These are phyloP conservation scores for Xenus cinereus DNA, from an alignment of 2,113 vertebrate species.

Conservation along the genomic window DNA sequence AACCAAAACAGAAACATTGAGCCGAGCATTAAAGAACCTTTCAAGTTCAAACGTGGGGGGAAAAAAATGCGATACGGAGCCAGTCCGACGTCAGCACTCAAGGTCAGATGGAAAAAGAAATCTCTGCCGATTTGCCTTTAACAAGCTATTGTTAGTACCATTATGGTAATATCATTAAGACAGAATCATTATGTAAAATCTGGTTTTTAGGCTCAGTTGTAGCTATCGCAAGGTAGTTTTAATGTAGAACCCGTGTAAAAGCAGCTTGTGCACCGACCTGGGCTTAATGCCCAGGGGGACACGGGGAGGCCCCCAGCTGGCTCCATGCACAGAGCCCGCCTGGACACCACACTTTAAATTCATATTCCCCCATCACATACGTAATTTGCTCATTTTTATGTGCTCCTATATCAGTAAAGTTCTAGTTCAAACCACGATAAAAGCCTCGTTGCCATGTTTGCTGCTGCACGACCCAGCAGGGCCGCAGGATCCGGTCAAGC, in stretches of 20 bases:
- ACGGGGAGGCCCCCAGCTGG: not conserved
- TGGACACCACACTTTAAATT: not conserved
- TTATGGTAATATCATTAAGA: conserved; percentile 11
- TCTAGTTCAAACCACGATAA: not conserved
- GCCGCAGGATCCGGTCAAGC: not conserved
- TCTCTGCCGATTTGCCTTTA: not conserved
- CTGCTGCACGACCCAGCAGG: not conserved
- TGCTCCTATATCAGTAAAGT: not conserved
- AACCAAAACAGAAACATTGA: not conserved
- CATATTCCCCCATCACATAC: not conserved
- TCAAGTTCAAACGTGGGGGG: not conserved
- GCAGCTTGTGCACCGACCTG: not conserved
- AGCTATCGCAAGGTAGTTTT: not conserved
- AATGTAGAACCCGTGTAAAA: not conserved
- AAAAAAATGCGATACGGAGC: fast-evolving
- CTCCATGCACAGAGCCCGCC: not conserved
- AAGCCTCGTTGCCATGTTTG: not conserved
- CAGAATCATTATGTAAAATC: not conserved
- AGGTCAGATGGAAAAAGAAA: conserved; percentile 26
- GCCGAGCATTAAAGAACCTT: not conserved
- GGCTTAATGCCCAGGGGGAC: not conserved
- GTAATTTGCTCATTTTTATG: not conserved
- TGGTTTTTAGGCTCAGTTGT: not conserved
- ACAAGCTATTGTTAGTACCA: not conserved
- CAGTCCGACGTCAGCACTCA: not conserved